These are phyloP conservation scores for Columba livia DNA, from an alignment of 2,113 vertebrate genomes.

Conservation along the genomic window DNA sequence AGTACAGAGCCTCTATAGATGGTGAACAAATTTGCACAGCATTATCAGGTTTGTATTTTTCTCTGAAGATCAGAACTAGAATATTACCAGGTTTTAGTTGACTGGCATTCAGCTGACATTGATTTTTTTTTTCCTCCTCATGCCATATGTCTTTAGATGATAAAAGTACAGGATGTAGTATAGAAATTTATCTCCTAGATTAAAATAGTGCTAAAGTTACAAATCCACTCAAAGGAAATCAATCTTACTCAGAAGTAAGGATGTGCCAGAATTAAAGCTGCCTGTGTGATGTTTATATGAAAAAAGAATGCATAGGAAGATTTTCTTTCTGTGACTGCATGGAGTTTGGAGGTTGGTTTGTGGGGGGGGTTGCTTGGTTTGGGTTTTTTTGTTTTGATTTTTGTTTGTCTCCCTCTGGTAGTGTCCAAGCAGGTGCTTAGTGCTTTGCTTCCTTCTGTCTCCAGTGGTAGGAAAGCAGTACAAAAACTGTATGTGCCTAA, in stretches of 20 bases:
- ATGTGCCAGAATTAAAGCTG: not conserved
- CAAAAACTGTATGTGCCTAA: not conserved
- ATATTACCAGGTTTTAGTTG: not conserved
- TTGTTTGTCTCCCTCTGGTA: rapidly evolving
- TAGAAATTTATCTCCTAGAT: not conserved
- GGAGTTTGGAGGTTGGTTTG: too few relatives aligned
- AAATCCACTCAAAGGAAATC: not conserved
- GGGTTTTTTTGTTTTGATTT: not conserved
- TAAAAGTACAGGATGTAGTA: conserved; percentile 3
- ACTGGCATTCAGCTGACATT: not conserved
- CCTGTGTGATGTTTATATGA: not conserved
- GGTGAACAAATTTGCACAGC: not conserved
- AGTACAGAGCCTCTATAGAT: not conserved
- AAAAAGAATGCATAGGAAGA: not conserved
- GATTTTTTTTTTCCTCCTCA: not conserved
- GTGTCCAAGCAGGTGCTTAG: not conserved
- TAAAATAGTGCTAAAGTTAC: not conserved
- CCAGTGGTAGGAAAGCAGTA: not conserved
- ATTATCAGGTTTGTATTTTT: not conserved
- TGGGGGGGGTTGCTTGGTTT: too few relatives aligned
- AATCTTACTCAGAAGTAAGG: not conserved
- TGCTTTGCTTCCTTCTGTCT: not conserved
- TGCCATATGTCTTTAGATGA: not conserved
- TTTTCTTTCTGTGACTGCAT: not conserved
- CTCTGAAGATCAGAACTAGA: not conserved